Base-by-base conservation (phyloP, 2,888 invertebrate species). In the Acanthoscelides obtectus region DNA sequence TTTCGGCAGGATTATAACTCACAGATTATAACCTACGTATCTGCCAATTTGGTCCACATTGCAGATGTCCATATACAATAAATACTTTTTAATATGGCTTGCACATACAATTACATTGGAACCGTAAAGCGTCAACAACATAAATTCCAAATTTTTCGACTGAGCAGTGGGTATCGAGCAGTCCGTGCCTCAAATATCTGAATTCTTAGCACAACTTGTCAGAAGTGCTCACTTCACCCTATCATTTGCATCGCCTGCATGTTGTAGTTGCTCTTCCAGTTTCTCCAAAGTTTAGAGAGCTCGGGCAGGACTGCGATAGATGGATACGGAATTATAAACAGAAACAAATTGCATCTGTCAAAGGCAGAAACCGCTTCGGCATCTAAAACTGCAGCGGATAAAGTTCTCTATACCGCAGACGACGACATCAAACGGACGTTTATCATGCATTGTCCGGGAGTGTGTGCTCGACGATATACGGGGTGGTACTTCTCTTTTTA, bases 301-400 rank as follows among this genome's bases (percentile, higher is more conserved):
- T 12, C 17, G 45, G 45, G 45, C 45, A 12, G 12, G 12, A 12
- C 12, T 1, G 45, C 45, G 66, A 66, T 66, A 66, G 66, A 66
- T 66, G 22, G 66, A 22, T 66, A 65, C 71, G 69, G 75, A 75
- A 75, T 75, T 73, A 73, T 74, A 74, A 74, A 71, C 71, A 69
- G 72, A 74, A 75, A 77, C 76, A 76, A 77, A 78, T 76, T 75
- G 75, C 73, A 75, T 70, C 75, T 72, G 77, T 77, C 78, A 78
- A 74, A 76, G 77, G 76, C 78, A 77, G 22, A 45, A 45, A 17
- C 45, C 45, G 45, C 45, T 45, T 17, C 8, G 1, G 12, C 45
- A 17, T 45, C 45, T 45, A 17, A 45, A 45, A 17, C 45, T 6
- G 45, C 45, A 45, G 3, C 45, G 45, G 45, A 17, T 45, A 45